Conservation (phyloP, 2,797 vertebrate species). For the Notolepis coatsorum region DNA sequence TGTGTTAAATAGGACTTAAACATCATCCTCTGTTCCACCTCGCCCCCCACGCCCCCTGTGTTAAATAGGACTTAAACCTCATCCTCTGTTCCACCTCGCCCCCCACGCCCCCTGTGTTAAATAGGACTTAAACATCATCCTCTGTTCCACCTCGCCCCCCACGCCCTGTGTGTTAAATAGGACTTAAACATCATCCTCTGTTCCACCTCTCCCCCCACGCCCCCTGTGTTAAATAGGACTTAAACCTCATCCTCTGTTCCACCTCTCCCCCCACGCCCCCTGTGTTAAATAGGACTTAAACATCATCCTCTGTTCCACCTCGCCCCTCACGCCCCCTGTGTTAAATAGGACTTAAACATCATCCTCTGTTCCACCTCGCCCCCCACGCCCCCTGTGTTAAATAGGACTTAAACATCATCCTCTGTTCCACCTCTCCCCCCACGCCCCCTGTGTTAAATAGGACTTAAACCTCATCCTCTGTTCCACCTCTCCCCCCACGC, state of each 20-base stretch:
- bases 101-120: too few species aligned
- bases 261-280: too few species aligned
- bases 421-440: conserved; percentile 62
- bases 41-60: too few species aligned
- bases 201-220: too few species aligned
- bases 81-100: conserved; percentile 64
- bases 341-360: conserved; percentile 58
- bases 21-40: conserved; percentile 62
- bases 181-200: conserved; percentile 60
- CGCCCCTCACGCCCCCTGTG: too few species aligned
- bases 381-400: too few species aligned
- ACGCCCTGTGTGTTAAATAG: conserved; percentile 66
- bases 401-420: conserved; percentile 58
- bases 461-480: conserved; percentile 60
- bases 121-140: conserved; percentile 58
- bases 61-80: conserved; percentile 58
- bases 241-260: conserved; percentile 61
- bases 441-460: conserved; percentile 65
- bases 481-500: too few species aligned
- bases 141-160: conserved; percentile 62
- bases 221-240: conserved; percentile 65
- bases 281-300: conserved; percentile 62
- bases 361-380: conserved; percentile 64
- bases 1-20: conserved; percentile 62
- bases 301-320: conserved; percentile 62